These are phyloP conservation scores for Campoletis sonorensis DNA, from an alignment of 1,140 invertebrate species.

Conservation along the genomic window DNA sequence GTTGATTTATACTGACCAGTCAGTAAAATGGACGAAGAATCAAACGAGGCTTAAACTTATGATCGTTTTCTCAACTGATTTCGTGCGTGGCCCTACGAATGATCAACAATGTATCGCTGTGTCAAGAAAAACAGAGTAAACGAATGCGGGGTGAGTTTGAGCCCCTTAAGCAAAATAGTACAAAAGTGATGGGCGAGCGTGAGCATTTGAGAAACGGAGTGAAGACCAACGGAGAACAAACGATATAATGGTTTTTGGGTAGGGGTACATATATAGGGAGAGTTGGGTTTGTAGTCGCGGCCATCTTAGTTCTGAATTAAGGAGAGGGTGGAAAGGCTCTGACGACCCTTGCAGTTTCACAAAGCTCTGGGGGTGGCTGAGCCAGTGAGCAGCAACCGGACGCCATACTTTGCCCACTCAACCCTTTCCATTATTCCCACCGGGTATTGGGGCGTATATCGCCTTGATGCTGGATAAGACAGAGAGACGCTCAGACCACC, in stretches of 20 bases:
- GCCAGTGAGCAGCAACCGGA: slow-evolving; percentile 32
- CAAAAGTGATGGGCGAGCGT: slow-evolving; percentile 15
- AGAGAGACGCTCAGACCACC: neutral
- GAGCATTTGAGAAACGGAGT: slow-evolving; percentile 40
- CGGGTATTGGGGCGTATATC: slow-evolving; percentile 22
- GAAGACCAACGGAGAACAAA: slow-evolving; percentile 13
- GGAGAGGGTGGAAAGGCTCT: slow-evolving; percentile 65
- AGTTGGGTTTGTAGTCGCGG: slow-evolving; percentile 30
- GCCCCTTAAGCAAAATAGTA: slow-evolving; percentile 30
- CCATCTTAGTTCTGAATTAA: slow-evolving; percentile 73
- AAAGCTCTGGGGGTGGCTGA: slow-evolving; percentile 40
- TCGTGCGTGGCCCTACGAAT: too few species aligned
- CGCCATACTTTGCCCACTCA: slow-evolving; percentile 42
- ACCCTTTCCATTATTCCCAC: slow-evolving; percentile 39
- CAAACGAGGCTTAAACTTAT: too few species aligned
- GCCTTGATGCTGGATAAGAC: neutral
- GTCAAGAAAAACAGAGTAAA: slow-evolving; percentile 32
- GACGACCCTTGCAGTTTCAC: slow-evolving; percentile 42
- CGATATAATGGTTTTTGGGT: slow-evolving; percentile 26
- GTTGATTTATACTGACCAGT: too few species aligned
- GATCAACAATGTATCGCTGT: slow-evolving; percentile 30
- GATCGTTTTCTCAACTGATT: too few species aligned
- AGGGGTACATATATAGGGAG: neutral
- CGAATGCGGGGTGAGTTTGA: slow-evolving; percentile 19
- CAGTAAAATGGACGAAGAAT: too few species aligned